Conservation (phyloP, 2,888 invertebrate species). For the Fissipunctia ypsillon region DNA sequence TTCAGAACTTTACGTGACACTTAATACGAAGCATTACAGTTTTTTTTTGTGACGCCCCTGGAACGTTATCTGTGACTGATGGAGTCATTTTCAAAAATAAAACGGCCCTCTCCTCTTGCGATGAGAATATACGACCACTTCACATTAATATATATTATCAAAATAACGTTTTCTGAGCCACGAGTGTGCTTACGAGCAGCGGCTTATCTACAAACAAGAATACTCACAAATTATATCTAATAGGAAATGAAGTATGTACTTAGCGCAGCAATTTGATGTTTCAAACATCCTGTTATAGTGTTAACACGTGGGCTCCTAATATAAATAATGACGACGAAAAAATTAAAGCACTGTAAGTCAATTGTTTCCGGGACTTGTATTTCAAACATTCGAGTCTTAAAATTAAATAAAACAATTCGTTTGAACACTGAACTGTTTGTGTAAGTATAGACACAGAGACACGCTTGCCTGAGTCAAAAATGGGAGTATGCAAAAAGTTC, state of each 20-base stretch:
- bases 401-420: slow-evolving; percentile 51
- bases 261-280: slow-evolving; percentile 82
- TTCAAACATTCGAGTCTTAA: slow-evolving; percentile 59
- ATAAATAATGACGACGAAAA: slow-evolving; percentile 85
- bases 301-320: slow-evolving; percentile 84
- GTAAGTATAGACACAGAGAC: slow-evolving; percentile 36
- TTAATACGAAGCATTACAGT: slow-evolving; percentile 79
- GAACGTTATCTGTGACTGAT: slow-evolving; percentile 88
- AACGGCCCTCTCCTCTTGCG: slow-evolving; percentile 80
- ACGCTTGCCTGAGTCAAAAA: slow-evolving; percentile 49
- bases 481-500: slow-evolving; percentile 69
- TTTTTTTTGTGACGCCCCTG: slow-evolving; percentile 81
- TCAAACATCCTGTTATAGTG: slow-evolving; percentile 87
- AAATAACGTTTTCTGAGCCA: slow-evolving; percentile 82
- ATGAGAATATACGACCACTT: slow-evolving; percentile 85
- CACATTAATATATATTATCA: slow-evolving; percentile 87
- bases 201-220: slow-evolving; percentile 83
- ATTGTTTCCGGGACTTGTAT: slow-evolving; percentile 77
- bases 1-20: slow-evolving; percentile 81
- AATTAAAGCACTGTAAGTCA: slow-evolving; percentile 78
- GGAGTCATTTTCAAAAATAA: slow-evolving; percentile 89
- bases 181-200: slow-evolving; percentile 69
- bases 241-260: slow-evolving; percentile 86
- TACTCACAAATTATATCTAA: slow-evolving; percentile 86
- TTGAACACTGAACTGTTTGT: slow-evolving; percentile 31